Base-by-base conservation (phyloP, 1,140 invertebrate genomes). In the Trichomalopsis sarcophagae region DNA sequence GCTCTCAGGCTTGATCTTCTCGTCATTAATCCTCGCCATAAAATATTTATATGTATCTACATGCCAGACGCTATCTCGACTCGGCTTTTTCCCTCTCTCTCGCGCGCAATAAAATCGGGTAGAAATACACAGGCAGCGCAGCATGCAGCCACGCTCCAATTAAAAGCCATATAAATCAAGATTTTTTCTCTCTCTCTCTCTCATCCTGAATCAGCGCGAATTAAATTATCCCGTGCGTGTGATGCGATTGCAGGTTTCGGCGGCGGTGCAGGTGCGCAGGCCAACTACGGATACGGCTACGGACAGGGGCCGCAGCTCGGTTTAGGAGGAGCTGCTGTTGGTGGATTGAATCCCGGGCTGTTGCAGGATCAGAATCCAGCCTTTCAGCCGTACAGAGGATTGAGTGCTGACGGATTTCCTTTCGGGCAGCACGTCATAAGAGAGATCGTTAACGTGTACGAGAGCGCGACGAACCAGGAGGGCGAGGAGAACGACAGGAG, bases 371-470 rank as follows among this genome's bases (percentile, higher is more conserved):
- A 84, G 0, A 21, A 84, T 81, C 73, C 47, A 47, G 33, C 13
- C 14, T 84, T 84, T 85, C 80, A 79, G 4, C 88, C 87, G 0
- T 89, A 88, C 80, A 81, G 87, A 44, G 78, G 30, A 5, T 13
- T n/a, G 21, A n/a, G 50, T n/a, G 83, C 62, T 62, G 90, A 75
- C 0, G 88, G 87, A 27, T 87, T 89, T 36, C 89, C 90, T 17
- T 93, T 90, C 68, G 89, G 88, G 80, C 91, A 93, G 66, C 92
- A 93, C 30, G 88, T 93, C 11, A 91, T 93, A 30, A 87, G 90
- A 69, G 93, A 93, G 84, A 87, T 93, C 13, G 90, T 93, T 13
- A 91, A 93, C 75, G 91, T 93, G 73, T 92, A 93, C 68, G 89
- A 91, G 23, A 84, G 77, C 13, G 89, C 91, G 0, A 87, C 88